These are phyloP conservation scores for Heliconius hewitsoni DNA, from an alignment of 1,140 invertebrate genomes.

Conservation along the genomic window DNA sequence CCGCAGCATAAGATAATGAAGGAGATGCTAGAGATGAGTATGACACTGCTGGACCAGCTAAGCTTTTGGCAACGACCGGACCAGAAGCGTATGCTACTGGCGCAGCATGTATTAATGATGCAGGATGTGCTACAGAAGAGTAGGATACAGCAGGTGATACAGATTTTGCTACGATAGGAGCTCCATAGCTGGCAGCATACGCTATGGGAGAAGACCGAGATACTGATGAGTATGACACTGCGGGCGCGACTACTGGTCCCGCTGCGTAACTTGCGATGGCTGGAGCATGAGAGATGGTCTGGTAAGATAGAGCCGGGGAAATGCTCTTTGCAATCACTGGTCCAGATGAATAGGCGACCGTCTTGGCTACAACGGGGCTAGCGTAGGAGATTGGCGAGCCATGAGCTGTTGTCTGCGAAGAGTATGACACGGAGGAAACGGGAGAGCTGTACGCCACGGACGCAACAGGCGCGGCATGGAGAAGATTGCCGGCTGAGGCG, in stretches of 20 bases:
- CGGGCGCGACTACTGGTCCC: slow-evolving; percentile 39
- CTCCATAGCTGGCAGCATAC: slow-evolving; percentile 39
- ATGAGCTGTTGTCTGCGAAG: slow-evolving; percentile 34
- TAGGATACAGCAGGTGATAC: slow-evolving; percentile 39
- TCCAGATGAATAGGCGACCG: slow-evolving; percentile 19
- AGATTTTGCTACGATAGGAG: slow-evolving; percentile 35
- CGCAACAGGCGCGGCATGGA: slow-evolving; percentile 49
- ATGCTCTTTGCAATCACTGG: slow-evolving; percentile 42
- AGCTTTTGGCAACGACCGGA: slow-evolving; percentile 37
- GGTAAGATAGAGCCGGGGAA: slow-evolving; percentile 44
- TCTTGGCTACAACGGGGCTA: slow-evolving; percentile 13
- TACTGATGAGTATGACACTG: slow-evolving; percentile 36
- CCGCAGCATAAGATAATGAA: slow-evolving; percentile 26
- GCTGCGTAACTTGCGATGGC: slow-evolving; percentile 48
- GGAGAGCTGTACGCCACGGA: slow-evolving; percentile 51
- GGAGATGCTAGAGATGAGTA: slow-evolving; percentile 37
- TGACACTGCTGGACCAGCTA: slow-evolving; percentile 35
- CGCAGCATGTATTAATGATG: background rate
- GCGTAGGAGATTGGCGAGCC: slow-evolving; percentile 38
- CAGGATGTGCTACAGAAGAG: slow-evolving; percentile 28
- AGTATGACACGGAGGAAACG: slow-evolving; percentile 43
- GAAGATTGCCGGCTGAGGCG: slow-evolving; percentile 57
- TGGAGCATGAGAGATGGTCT: slow-evolving; percentile 33
- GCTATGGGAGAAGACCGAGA: slow-evolving; percentile 38
- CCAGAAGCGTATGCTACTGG: slow-evolving; percentile 38